Evolutionary conservation across 2,888 invertebrate genomes (phyloP).

Genomic region (Sphecodes monilicornis): DNA sequence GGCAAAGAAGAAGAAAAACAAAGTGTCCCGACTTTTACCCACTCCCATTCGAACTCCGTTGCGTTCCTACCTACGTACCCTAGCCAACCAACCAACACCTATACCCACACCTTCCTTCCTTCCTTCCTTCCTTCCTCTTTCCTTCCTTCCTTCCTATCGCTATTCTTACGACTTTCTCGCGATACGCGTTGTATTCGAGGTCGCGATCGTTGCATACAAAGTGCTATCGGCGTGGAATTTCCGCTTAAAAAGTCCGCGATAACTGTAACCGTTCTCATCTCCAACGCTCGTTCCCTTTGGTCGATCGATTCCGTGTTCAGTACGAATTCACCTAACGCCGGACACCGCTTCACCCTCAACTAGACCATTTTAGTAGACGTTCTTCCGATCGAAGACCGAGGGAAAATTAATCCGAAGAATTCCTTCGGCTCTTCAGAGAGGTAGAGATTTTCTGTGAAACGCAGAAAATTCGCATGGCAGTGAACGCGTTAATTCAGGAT

Average conservation of each 20-base stretch:
- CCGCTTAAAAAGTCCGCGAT: constrained; percentile 41
- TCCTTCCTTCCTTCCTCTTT: constrained; percentile 13
- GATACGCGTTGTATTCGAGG: constrained; percentile 30
- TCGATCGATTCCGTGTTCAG: constrained; percentile 18
- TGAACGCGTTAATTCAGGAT: no score
- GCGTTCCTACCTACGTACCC: constrained; percentile 18
- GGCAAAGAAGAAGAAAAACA: constrained; percentile 41
- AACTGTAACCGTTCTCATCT: constrained; percentile 18
- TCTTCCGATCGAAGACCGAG: not conserved
- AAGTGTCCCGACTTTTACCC: constrained; percentile 47
- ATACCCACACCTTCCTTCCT: not conserved
- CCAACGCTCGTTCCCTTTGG: not conserved
- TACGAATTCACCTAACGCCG: not conserved
- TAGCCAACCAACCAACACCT: not conserved
- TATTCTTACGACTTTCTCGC: constrained; percentile 1
- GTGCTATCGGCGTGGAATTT: constrained; percentile 49
- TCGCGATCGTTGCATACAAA: constrained; percentile 54
- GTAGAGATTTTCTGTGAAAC: no score
- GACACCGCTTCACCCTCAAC: not conserved
- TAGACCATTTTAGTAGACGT: not conserved
- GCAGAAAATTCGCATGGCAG: no score
- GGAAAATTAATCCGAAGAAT: not conserved
- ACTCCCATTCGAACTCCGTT: constrained; percentile 21
- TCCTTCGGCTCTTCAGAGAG: no score
- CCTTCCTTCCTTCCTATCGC: not conserved